These are phyloP conservation scores for Aquatica leii DNA, from an alignment of 2,888 invertebrate species.

Conservation along the genomic window DNA sequence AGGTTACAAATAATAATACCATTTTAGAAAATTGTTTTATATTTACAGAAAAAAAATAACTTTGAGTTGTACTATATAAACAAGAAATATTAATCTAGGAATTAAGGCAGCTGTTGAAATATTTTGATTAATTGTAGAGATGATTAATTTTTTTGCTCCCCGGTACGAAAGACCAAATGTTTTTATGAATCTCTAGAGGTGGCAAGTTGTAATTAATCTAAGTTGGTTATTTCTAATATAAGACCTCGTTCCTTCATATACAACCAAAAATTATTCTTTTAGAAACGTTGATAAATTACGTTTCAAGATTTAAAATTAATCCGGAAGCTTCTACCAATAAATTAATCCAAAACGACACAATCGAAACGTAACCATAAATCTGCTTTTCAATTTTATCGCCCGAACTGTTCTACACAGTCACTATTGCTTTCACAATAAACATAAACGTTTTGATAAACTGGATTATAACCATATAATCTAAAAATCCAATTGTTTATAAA, in stretches of 20 bases:
- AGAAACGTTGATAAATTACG: constrained; percentile 30
- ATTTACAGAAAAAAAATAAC: too few relatives aligned
- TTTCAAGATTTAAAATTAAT: constrained; percentile 51
- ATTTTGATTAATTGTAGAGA: constrained; percentile 3
- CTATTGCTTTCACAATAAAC: constrained; percentile 34
- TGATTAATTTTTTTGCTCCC: neutral
- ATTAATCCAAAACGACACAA: constrained; percentile 48
- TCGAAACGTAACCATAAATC: constrained; percentile 48
- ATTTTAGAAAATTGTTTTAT: too few relatives aligned
- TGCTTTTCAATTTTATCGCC: constrained; percentile 49
- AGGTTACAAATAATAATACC: too few relatives aligned
- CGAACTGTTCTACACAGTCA: constrained; percentile 45
- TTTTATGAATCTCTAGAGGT: constrained; percentile 12
- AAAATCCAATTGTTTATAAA: too few relatives aligned
- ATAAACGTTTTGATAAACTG: constrained; percentile 1
- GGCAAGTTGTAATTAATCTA: constrained; percentile 15
- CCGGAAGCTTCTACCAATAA: constrained; percentile 46
- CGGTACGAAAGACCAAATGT: neutral
- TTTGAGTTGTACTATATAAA: too few relatives aligned
- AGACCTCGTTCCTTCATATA: constrained; percentile 15
- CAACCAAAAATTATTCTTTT: constrained; percentile 21
- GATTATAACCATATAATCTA: too few relatives aligned
- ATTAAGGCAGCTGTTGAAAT: too few relatives aligned
- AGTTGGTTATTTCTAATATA: constrained; percentile 9
- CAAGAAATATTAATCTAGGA: too few relatives aligned